Conservation (phyloP, 2,888 invertebrate genomes). For the Nomada lathburiana region DNA sequence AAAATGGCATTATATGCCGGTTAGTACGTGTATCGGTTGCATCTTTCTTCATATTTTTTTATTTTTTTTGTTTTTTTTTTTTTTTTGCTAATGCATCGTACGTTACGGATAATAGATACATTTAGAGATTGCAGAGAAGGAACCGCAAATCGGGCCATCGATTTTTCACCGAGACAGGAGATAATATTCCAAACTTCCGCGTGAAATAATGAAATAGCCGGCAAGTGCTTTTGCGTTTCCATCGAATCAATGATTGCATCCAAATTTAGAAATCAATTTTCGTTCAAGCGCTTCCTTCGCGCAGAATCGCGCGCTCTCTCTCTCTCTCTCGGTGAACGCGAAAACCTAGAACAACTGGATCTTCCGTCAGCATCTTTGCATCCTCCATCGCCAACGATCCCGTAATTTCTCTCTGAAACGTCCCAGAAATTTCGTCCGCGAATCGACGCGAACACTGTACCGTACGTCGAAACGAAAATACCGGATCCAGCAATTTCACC, state of each 20-base stretch:
- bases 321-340: slow-evolving; percentile 17
- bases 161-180: slow-evolving; percentile 8
- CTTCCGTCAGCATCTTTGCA: neutral
- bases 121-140: slow-evolving; percentile 57
- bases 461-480: neutral
- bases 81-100: slow-evolving; percentile 35
- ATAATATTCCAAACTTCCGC: neutral
- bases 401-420: neutral
- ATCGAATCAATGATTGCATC: too few relatives aligned
- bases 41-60: slow-evolving; percentile 47
- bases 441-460: neutral
- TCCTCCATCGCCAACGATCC: neutral
- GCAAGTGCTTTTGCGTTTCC: too few relatives aligned
- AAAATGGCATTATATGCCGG: slow-evolving; percentile 82
- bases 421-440: neutral
- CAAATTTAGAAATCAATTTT: neutral
- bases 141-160: slow-evolving; percentile 30
- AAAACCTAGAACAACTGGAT: slow-evolving; percentile 35
- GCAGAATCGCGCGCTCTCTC: slow-evolving; percentile 2
- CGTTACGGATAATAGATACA: slow-evolving; percentile 55
- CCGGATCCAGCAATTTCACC: slow-evolving; percentile 34
- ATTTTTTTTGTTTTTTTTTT: too few relatives aligned
- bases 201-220: neutral
- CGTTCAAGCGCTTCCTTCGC: neutral
- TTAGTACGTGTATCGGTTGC: slow-evolving; percentile 78